These are phyloP conservation scores for Vanessa tameamea DNA, from an alignment of 1,140 invertebrate genomes.

Conservation along the genomic window DNA sequence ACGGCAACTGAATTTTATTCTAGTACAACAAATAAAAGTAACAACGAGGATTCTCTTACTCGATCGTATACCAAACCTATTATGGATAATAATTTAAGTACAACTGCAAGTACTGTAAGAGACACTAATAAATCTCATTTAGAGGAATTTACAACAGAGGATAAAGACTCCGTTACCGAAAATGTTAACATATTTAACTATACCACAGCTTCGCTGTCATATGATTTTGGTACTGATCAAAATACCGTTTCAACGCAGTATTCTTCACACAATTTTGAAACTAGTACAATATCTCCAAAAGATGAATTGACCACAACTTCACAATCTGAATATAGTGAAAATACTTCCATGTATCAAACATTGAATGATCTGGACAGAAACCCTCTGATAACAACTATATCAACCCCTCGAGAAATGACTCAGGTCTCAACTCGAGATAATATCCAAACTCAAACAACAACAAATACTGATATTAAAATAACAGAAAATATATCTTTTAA, in stretches of 20 bases:
- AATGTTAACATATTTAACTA: background rate
- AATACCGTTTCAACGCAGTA: background rate
- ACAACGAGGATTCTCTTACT: background rate
- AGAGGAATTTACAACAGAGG: background rate
- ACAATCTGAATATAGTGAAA: background rate
- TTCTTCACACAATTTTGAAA: background rate
- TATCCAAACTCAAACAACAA: conserved; percentile 2
- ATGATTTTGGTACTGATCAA: background rate
- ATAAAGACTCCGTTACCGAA: background rate
- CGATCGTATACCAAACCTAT: background rate
- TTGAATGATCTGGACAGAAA: background rate
- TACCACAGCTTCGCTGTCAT: background rate
- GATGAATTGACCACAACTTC: background rate
- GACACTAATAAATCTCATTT: background rate
- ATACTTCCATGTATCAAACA: background rate
- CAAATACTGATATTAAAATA: background rate
- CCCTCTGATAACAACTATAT: background rate
- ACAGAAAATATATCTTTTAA: background rate
- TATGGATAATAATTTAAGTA: background rate
- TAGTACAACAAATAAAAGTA: background rate
- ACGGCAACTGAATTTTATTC: background rate
- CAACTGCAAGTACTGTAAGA: background rate
- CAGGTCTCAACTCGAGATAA: background rate
- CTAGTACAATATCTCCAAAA: background rate
- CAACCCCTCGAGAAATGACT: background rate